Evolutionary conservation across 2,797 vertebrate genomes (phyloP).

Genomic region (Ctenosaura bakeri): DNA sequence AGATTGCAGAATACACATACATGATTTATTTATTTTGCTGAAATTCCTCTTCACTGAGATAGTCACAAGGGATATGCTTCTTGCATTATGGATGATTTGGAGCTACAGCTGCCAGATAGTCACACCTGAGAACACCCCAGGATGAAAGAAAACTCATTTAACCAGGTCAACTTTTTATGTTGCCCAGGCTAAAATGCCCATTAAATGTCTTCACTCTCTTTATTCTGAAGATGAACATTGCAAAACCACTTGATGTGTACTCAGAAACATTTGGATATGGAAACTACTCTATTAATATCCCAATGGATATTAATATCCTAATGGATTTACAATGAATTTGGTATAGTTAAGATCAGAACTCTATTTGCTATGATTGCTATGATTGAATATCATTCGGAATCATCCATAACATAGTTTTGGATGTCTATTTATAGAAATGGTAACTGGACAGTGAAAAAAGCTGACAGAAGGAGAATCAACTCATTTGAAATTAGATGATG

Average conservation of each 20-base stretch:
- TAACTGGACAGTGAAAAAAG: too few relatives aligned
- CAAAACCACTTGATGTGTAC: neutral
- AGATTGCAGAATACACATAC: neutral
- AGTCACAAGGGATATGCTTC: neutral
- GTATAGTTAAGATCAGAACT: neutral
- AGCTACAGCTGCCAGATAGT: neutral
- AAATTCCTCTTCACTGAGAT: neutral
- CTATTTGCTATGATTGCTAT: neutral
- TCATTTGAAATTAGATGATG: too few relatives aligned
- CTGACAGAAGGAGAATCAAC: too few relatives aligned
- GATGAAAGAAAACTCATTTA: neutral
- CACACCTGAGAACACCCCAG: neutral
- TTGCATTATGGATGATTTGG: conserved; percentile 4
- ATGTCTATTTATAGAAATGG: too few relatives aligned
- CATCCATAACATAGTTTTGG: too few relatives aligned
- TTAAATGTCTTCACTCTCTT: neutral
- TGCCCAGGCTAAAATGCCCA: neutral
- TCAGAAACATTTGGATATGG: neutral
- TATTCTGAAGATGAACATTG: neutral
- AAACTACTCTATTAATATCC: neutral
- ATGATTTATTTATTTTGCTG: neutral
- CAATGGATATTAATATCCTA: too few relatives aligned
- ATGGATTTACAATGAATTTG: neutral
- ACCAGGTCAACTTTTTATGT: neutral
- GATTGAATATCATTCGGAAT: neutral